Evolutionary conservation across 2,888 invertebrate species (phyloP).

Genomic region (Eutolmus rufibarbis): DNA sequence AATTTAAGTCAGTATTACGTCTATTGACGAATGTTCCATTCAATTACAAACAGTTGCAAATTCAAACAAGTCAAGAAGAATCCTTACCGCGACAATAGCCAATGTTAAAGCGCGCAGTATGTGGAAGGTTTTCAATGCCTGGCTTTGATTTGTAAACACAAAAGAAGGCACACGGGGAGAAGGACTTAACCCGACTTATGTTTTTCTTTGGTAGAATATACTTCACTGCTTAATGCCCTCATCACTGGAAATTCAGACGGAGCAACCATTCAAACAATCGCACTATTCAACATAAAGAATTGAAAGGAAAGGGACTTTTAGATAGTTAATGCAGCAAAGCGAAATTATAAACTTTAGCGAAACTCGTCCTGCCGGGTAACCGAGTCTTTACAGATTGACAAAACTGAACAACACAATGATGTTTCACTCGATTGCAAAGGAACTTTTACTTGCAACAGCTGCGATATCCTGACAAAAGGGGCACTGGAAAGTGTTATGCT

Average conservation of each 20-base stretch:
- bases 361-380: background rate
- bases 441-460: background rate
- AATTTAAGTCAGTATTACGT: background rate
- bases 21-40: background rate
- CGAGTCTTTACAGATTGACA: background rate
- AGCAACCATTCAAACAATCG: background rate
- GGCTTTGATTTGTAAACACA: constrained; percentile 11
- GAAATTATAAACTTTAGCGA: background rate
- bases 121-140: background rate
- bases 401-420: background rate
- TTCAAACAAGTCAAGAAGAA: background rate
- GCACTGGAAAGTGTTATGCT: background rate
- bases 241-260: background rate
- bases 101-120: background rate
- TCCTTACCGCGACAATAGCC: background rate
- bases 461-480: background rate
- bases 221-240: background rate
- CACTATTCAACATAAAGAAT: background rate
- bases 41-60: background rate
- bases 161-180: background rate
- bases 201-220: background rate
- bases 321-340: background rate
- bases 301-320: background rate
- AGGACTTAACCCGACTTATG: constrained; percentile 8
- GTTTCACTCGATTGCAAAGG: background rate